phyloP scores from a whole-genome alignment of 2,797 vertebrate genomes.

The Crenuchus spilurus region DNA sequence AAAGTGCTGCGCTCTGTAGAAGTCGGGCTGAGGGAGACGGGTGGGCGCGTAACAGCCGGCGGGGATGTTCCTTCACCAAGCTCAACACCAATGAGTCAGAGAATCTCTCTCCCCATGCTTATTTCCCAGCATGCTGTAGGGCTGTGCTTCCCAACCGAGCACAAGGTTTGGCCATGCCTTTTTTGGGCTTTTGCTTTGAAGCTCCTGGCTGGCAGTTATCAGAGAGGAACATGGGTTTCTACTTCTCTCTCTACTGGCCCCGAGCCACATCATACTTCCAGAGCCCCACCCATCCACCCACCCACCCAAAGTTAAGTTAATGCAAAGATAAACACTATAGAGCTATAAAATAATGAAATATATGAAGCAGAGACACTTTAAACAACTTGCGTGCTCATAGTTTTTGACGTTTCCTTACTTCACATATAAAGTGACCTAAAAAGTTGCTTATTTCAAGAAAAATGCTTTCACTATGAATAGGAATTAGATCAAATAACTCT shows the following conservation, averaged over 20 bases:
- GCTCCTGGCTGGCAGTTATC: conserved; percentile 66
- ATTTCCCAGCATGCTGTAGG: conserved; percentile 48
- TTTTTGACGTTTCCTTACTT: too few relatives aligned
- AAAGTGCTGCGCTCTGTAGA: conserved; percentile 67
- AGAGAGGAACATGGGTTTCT: conserved; percentile 64
- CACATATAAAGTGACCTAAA: too few relatives aligned
- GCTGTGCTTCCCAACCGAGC: conserved; percentile 37
- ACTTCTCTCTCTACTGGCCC: conserved; percentile 28
- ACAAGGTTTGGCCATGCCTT: conserved; percentile 42
- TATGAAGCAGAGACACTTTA: too few relatives aligned
- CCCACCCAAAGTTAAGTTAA: background rate
- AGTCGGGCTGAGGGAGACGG: conserved; percentile 66
- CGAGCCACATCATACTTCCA: background rate
- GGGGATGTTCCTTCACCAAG: conserved; percentile 59
- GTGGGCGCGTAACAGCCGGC: conserved; percentile 63
- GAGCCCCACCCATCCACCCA: background rate
- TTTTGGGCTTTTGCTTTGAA: conserved; percentile 66
- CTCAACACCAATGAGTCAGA: conserved; percentile 36
- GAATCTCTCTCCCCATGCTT: conserved; percentile 48
- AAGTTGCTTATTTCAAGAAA: too few relatives aligned
- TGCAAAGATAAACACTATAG: background rate
- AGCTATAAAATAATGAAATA: background rate
- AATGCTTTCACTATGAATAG: too few relatives aligned
- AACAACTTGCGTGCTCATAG: too few relatives aligned
- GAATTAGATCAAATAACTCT: too few relatives aligned